These are phyloP conservation scores for Ceratina calcarata DNA, from an alignment of 1,140 invertebrate species.

Conservation along the genomic window DNA sequence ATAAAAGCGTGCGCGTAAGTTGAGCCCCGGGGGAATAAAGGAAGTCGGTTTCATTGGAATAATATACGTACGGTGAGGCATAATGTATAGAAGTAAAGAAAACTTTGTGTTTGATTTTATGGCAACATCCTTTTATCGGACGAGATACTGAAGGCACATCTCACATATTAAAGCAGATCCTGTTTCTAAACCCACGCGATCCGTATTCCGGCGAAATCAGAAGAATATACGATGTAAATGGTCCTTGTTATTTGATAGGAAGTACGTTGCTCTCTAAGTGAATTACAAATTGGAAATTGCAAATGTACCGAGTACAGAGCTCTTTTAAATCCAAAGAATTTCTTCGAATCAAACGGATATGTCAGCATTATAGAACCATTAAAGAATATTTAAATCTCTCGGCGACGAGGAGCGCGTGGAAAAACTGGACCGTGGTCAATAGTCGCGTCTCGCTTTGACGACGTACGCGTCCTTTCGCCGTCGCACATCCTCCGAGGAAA, in stretches of 20 bases:
- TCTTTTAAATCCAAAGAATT: background rate
- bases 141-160: conserved; percentile 7
- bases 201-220: conserved; percentile 25
- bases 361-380: background rate
- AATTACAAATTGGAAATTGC: background rate
- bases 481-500: background rate
- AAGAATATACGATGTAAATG: conserved; percentile 31
- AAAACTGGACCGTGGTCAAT: background rate
- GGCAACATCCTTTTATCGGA: conserved; percentile 40
- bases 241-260: conserved; percentile 6
- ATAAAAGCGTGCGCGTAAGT: background rate
- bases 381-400: background rate
- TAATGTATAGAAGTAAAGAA: conserved; percentile 31
- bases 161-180: conserved; percentile 36
- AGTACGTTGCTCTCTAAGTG: background rate
- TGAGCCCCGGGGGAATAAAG: conserved; percentile 13
- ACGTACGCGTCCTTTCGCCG: background rate
- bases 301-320: background rate
- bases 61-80: conserved; percentile 9
- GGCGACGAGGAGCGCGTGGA: background rate
- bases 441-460: too few relatives aligned
- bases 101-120: conserved; percentile 26
- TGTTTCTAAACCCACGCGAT: conserved; percentile 22
- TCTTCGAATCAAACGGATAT: background rate
- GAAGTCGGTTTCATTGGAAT: conserved; percentile 9